phyloP scores from a whole-genome alignment of 2,797 vertebrate genomes.

The Sebastes glaucus region DNA sequence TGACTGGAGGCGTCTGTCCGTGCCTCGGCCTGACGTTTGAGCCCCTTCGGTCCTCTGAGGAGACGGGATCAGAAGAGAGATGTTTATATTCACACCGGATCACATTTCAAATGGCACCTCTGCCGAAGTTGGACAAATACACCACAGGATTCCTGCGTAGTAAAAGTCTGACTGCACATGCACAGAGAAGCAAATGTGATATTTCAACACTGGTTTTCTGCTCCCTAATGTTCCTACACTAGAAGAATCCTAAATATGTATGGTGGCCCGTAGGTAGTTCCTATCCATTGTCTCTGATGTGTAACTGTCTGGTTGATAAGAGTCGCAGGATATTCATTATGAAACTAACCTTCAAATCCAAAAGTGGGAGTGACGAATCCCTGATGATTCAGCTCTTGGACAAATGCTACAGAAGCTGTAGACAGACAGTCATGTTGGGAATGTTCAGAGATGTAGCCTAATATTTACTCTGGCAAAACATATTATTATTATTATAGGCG shows the following conservation, averaged over 20 bases:
- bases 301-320: slow-evolving; percentile 36
- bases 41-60: slow-evolving; percentile 55
- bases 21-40: slow-evolving; percentile 41
- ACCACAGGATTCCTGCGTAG: slow-evolving; percentile 46
- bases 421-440: slow-evolving; percentile 24
- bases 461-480: slow-evolving; percentile 4
- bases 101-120: slow-evolving; percentile 72
- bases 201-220: slow-evolving; percentile 10
- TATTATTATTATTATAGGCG: slow-evolving; percentile 7
- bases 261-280: not conserved
- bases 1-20: slow-evolving; percentile 67
- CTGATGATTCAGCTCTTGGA: slow-evolving; percentile 38
- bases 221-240: not conserved
- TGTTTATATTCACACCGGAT: slow-evolving; percentile 76
- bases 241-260: slow-evolving; percentile 44
- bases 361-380: slow-evolving; percentile 24
- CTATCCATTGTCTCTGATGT: not conserved
- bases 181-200: slow-evolving; percentile 26
- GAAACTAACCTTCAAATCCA: slow-evolving; percentile 26
- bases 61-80: slow-evolving; percentile 60
- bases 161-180: not conserved
- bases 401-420: slow-evolving; percentile 29
- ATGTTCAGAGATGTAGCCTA: slow-evolving; percentile 7
- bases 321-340: slow-evolving; percentile 35
- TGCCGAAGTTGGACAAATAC: slow-evolving; percentile 64